Evolutionary conservation across 2,888 invertebrate genomes (phyloP).

Genomic region (Watsonalla binaria): DNA sequence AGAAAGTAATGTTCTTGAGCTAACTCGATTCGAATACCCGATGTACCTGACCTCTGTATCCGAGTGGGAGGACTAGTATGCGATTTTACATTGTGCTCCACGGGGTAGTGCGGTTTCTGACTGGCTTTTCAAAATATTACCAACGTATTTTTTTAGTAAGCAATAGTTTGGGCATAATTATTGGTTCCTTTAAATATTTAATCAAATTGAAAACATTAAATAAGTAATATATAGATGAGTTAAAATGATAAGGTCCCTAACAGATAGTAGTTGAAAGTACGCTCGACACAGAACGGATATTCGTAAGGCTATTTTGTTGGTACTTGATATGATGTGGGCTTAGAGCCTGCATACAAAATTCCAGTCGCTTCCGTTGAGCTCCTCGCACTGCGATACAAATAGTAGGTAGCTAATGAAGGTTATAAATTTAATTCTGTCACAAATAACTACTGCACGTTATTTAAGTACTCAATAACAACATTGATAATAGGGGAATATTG

Average conservation of each 20-base stretch:
- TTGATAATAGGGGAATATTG: slow-evolving; percentile 24
- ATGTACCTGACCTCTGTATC: slow-evolving; percentile 33
- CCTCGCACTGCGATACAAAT: background rate
- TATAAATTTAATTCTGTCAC: background rate
- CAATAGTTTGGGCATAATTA: too few species aligned
- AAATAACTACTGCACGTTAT: background rate
- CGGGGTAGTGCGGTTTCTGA: background rate
- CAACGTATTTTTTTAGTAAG: too few species aligned
- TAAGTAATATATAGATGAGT: too few species aligned
- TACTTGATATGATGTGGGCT: background rate
- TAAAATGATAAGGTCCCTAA: background rate
- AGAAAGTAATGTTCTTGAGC: slow-evolving; percentile 74
- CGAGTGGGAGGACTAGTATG: slow-evolving; percentile 48
- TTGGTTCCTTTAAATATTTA: too few species aligned
- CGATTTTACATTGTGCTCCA: slow-evolving; percentile 9
- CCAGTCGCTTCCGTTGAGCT: background rate
- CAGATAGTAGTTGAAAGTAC: background rate
- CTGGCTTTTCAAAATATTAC: background rate
- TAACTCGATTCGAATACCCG: slow-evolving; percentile 65
- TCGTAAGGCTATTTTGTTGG: background rate
- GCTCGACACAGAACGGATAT: background rate
- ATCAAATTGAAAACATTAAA: too few species aligned
- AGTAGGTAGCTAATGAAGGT: background rate
- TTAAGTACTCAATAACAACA: slow-evolving; percentile 11
- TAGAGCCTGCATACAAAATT: background rate